Conservation (phyloP, 2,113 vertebrate species). For the Caranx melampygus region DNA sequence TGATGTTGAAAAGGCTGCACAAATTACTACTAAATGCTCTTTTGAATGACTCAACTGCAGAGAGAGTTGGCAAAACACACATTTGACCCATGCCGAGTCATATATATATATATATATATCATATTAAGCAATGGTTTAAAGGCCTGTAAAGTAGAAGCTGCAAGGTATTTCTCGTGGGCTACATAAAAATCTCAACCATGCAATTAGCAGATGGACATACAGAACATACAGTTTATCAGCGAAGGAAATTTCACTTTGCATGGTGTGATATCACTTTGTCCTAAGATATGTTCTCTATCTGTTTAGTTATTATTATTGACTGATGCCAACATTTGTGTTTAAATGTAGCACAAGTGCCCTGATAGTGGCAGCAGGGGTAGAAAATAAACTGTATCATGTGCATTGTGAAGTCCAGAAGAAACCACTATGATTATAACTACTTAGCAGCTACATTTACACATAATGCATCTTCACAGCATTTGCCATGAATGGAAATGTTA, state of each 20-base stretch:
- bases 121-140: no score
- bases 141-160: no score
- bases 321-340: background rate
- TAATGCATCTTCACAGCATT: background rate
- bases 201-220: background rate
- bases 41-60: no score
- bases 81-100: no score
- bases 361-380: background rate
- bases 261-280: conserved; percentile 43
- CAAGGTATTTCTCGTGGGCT: no score
- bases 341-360: background rate
- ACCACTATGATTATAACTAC: background rate
- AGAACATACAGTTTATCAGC: background rate
- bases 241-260: conserved; percentile 43
- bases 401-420: background rate
- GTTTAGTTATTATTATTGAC: background rate
- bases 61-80: no score
- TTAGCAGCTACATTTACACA: background rate
- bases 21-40: no score
- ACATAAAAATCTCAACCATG: no score
- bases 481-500: background rate
- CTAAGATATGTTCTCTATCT: background rate
- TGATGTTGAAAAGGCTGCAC: no score
- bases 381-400: background rate
- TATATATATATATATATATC: no score